Conservation (phyloP, 2,797 vertebrate species). For the Poeciliopsis turneri region DNA sequence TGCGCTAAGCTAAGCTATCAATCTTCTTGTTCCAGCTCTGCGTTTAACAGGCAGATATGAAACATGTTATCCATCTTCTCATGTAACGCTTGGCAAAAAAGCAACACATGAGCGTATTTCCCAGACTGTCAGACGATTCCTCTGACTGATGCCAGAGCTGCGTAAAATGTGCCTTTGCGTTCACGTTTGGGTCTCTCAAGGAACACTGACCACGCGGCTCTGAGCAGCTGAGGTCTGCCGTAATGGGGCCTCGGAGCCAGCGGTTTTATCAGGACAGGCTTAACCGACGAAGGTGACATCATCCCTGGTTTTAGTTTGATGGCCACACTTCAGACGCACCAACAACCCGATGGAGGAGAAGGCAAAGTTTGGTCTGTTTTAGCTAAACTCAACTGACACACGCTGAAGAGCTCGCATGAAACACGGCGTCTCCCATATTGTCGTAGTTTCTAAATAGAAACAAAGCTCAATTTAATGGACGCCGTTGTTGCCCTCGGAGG, state of each 20-base stretch:
- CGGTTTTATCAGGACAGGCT: conserved; percentile 60
- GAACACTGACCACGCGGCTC: conserved; percentile 27
- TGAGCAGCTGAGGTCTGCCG: conserved; percentile 29
- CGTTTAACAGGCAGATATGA: background rate
- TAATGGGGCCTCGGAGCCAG: conserved; percentile 39
- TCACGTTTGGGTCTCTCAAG: conserved; percentile 14
- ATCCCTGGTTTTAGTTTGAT: conserved; percentile 69
- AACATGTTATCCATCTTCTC: conserved; percentile 21
- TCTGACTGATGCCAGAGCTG: conserved; percentile 11
- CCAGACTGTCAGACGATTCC: conserved; percentile 1
- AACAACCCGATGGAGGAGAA: conserved; percentile 27
- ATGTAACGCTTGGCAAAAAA: conserved; percentile 3
- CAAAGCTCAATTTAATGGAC: background rate
- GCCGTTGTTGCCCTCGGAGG: background rate
- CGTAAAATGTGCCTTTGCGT: conserved; percentile 21
- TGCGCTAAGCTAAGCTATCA: conserved; percentile 10
- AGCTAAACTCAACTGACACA: background rate
- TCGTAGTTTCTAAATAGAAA: background rate
- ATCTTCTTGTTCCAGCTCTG: background rate
- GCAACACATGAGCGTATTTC: conserved; percentile 6
- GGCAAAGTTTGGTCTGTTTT: conserved; percentile 33
- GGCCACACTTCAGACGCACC: conserved; percentile 61
- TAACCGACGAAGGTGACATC: conserved; percentile 68
- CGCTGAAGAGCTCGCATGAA: background rate
- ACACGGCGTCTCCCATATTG: background rate